A percentile compares a stretch with the other conserved stretches of the same genome.
phyloP scores from a whole-genome alignment of 2,888 invertebrate species.

The Protodeltote pygarga region DNA sequence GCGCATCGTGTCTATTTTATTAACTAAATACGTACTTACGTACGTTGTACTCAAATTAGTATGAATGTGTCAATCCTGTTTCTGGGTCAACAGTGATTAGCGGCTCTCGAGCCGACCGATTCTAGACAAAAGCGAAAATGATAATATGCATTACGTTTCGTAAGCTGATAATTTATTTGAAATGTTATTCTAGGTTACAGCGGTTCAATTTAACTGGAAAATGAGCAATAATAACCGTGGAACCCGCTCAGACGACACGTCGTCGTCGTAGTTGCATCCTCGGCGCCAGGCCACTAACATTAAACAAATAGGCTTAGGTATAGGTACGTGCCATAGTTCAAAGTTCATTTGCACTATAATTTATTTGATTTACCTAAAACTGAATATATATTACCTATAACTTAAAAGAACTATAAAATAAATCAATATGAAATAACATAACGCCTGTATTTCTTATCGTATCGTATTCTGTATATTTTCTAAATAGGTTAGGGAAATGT shows the following conservation, averaged over 20 bases:
- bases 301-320: conserved; percentile 45
- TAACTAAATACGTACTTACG: conserved; percentile 1
- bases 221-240: conserved; percentile 39
- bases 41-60: conserved; percentile 25
- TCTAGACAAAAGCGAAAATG: conserved; percentile 17
- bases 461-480: too few species aligned
- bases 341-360: conserved; percentile 36
- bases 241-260: conserved; percentile 32
- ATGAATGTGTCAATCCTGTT: conserved; percentile 24
- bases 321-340: conserved; percentile 34
- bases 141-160: conserved; percentile 10
- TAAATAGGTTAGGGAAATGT: too few species aligned
- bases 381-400: conserved; percentile 6
- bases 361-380: conserved; percentile 41
- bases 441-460: too few species aligned
- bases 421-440: too few species aligned
- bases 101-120: conserved; percentile 22
- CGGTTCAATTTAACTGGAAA: conserved; percentile 33
- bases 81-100: conserved; percentile 46
- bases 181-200: conserved; percentile 33
- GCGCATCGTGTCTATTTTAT: conserved; percentile 3
- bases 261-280: conserved; percentile 34
- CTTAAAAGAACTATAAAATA: too few species aligned
- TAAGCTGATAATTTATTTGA: conserved; percentile 18
- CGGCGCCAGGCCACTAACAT: conserved; percentile 34